phyloP scores from a whole-genome alignment of 2,113 vertebrate species.

The Cairina moschata region DNA sequence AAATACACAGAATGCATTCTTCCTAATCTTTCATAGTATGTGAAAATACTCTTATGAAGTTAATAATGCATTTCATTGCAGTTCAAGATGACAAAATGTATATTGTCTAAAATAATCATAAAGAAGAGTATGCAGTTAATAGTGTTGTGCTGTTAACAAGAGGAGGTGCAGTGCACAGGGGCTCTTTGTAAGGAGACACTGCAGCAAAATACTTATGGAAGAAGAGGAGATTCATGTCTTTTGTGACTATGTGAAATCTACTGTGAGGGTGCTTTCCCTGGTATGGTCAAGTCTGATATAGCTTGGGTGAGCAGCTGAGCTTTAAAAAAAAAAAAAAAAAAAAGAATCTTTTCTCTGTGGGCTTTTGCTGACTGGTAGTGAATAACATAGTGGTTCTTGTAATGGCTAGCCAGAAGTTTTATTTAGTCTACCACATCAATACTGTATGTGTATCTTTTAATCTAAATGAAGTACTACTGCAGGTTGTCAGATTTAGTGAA shows the following conservation, averaged over 20 bases:
- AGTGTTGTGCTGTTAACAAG: background rate
- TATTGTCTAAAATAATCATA: background rate
- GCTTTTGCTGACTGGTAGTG: background rate
- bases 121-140: background rate
- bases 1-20: background rate
- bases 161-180: background rate
- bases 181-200: background rate
- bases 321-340: background rate
- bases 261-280: background rate
- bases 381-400: background rate
- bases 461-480: background rate
- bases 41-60: background rate
- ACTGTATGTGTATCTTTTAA: background rate
- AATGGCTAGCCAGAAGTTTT: background rate
- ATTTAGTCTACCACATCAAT: background rate
- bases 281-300: background rate
- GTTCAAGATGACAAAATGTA: background rate
- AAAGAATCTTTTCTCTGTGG: background rate
- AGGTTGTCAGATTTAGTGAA: background rate
- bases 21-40: background rate
- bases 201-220: background rate
- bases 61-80: background rate
- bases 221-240: background rate
- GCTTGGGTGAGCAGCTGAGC: background rate
- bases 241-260: background rate